These are phyloP conservation scores for Palloptera scutellata DNA, from an alignment of 2,888 invertebrate genomes.

Conservation along the genomic window DNA sequence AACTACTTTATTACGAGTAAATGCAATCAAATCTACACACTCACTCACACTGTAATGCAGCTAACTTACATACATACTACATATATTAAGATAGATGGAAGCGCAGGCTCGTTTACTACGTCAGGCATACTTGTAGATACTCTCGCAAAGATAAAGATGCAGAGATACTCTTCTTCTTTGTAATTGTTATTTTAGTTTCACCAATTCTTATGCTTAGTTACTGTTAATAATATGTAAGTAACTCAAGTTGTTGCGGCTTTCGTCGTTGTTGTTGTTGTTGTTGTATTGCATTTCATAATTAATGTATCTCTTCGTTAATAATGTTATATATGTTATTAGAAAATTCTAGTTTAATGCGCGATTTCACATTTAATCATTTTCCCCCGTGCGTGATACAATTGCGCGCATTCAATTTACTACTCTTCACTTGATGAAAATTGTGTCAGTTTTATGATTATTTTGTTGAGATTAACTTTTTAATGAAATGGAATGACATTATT, in stretches of 20 bases:
- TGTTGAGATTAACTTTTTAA: no score
- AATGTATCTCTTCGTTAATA: conserved; percentile 6
- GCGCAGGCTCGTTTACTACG: no score
- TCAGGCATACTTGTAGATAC: no score
- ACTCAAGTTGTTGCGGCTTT: not conserved
- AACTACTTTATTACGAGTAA: conserved; percentile 51
- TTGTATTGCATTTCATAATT: conserved; percentile 10
- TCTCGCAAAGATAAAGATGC: no score
- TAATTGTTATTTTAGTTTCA: conserved; percentile 34
- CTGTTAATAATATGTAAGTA: conserved; percentile 16
- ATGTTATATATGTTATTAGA: conserved; percentile 14
- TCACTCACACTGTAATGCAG: no score
- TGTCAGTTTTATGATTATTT: no score
- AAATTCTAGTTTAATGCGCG: conserved; percentile 23
- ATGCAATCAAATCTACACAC: not conserved
- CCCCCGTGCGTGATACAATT: no score
- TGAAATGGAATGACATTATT: no score
- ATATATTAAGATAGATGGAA: no score
- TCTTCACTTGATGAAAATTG: no score
- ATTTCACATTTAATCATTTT: conserved; percentile 10
- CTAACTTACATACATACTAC: no score
- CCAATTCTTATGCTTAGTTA: conserved; percentile 25
- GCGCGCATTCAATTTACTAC: no score
- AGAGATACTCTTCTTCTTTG: conserved; percentile 3
- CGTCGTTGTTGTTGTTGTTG: not conserved